Conservation (phyloP, 2,888 invertebrate species). For the Plusia festucae region DNA sequence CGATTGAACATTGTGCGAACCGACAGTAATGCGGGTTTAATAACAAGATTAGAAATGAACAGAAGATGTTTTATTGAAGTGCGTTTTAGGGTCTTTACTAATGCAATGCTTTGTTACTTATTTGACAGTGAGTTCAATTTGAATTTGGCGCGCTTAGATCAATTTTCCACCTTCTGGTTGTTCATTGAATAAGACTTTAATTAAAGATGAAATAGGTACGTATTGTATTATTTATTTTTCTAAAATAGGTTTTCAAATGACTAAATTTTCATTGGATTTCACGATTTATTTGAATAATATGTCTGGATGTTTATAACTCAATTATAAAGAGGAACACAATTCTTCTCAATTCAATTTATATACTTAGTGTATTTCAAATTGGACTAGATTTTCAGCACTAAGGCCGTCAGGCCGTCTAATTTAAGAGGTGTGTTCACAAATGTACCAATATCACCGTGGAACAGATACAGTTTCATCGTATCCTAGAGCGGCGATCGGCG, state of each 20-base stretch:
- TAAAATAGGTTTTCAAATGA: too few species aligned
- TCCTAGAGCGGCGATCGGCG: conserved; percentile 59
- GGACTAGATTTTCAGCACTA: conserved; percentile 35
- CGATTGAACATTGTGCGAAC: conserved; percentile 37
- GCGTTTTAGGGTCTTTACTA: not conserved
- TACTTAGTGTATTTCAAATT: conserved; percentile 14
- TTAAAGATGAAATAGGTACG: too few species aligned
- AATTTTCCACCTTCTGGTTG: too few species aligned
- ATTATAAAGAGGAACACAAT: not conserved
- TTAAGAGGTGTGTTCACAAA: conserved; percentile 39
- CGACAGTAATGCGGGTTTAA: conserved; percentile 20
- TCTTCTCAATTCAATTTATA: too few species aligned
- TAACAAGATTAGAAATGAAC: not conserved
- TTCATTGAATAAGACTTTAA: too few species aligned
- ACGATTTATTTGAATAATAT: too few species aligned
- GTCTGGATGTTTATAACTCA: too few species aligned
- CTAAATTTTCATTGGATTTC: too few species aligned
- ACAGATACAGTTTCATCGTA: conserved; percentile 55
- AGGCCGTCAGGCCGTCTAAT: conserved; percentile 52
- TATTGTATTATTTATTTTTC: too few species aligned
- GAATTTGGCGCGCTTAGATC: too few species aligned
- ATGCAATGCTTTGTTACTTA: too few species aligned
- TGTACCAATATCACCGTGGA: conserved; percentile 52
- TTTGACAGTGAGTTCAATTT: too few species aligned
- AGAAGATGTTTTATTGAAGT: not conserved